Evolutionary conservation across 2,888 invertebrate genomes (phyloP).

Genomic region (Lithosia quadra): DNA sequence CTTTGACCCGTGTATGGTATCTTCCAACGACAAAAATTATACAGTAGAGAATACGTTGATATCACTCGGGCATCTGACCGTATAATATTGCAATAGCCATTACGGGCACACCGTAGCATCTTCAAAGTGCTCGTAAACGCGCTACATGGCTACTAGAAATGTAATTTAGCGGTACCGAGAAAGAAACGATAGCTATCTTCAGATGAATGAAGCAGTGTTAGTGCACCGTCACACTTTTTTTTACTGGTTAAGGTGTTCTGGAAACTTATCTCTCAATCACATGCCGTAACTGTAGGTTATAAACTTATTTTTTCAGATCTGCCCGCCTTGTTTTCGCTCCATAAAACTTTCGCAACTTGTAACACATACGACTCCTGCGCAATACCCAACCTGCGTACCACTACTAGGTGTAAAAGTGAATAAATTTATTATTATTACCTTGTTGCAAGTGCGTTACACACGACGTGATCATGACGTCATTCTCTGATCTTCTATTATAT

Average conservation of each 20-base stretch:
- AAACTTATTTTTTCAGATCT: constrained; percentile 68
- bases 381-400: constrained; percentile 38
- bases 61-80: constrained; percentile 81
- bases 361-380: constrained; percentile 51
- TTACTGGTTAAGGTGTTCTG: constrained; percentile 79
- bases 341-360: constrained; percentile 71
- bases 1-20: constrained; percentile 76
- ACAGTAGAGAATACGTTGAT: constrained; percentile 79
- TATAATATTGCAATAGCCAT: constrained; percentile 85
- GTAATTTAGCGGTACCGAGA: constrained; percentile 85
- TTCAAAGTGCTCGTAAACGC: constrained; percentile 84
- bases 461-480: constrained; percentile 27
- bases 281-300: constrained; percentile 66
- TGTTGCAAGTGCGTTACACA: constrained; percentile 32
- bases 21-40: constrained; percentile 79
- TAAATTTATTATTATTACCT: constrained; percentile 40
- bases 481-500: constrained; percentile 25
- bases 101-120: constrained; percentile 82
- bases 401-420: constrained; percentile 33
- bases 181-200: constrained; percentile 81
- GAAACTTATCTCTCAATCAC: constrained; percentile 78
- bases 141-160: constrained; percentile 84
- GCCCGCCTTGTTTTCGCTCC: constrained; percentile 61
- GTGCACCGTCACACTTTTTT: constrained; percentile 76
- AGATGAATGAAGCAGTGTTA: constrained; percentile 79